Evolutionary conservation across 2,113 vertebrate genomes (phyloP), one percentile per base, ranked within the genome.

Genomic region (Aegithalos caudatus): DNA sequence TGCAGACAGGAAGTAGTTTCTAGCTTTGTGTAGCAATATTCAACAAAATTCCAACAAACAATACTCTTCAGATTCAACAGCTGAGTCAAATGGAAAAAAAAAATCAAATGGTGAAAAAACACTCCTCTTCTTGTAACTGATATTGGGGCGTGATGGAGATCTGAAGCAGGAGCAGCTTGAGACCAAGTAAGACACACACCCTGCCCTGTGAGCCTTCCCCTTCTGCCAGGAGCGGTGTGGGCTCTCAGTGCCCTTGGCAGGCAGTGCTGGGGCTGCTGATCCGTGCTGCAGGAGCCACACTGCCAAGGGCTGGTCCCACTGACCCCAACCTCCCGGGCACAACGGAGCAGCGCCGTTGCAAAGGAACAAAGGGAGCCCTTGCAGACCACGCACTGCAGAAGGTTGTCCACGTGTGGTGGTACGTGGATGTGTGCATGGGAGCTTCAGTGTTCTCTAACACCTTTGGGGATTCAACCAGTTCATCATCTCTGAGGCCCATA

Each of bases 111-210:
- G 53, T 44, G 73, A 54, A 81, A 71, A 61, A 56, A 45, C 10
- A 67, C 64, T 71, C 45, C n/a, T 24, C 22, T 24, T 44, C 60
- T 67, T 42, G 31, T 24, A 76, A 61, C 5, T 33, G n/a, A 64
- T 17, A n/a, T 0, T 0, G 0, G 45, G 40, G 14, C 0, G 0
- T 11, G 35, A 47, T 31, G 29, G n/a, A 72, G 11, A 44, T 21
- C 7, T 60, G 44, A 74, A 42, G 66, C 33, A 80, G 62, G 3
- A 72, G 40, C 29, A 33, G 42, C 22, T 13, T 37, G 37, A 76
- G n/a, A n/a, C n/a, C n/a, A n/a, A n/a, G n/a, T n/a, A n/a, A n/a
- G n/a, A n/a, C n/a, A n/a, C n/a, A n/a, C n/a, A n/a, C n/a, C n/a
- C n/a, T n/a, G n/a, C n/a, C n/a, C n/a, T 21, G 10, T 14, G 58